Evolutionary conservation across 2,113 vertebrate species (phyloP), one percentile per base, ranked within the genome.

Genomic region (Catharus fuscescens): DNA sequence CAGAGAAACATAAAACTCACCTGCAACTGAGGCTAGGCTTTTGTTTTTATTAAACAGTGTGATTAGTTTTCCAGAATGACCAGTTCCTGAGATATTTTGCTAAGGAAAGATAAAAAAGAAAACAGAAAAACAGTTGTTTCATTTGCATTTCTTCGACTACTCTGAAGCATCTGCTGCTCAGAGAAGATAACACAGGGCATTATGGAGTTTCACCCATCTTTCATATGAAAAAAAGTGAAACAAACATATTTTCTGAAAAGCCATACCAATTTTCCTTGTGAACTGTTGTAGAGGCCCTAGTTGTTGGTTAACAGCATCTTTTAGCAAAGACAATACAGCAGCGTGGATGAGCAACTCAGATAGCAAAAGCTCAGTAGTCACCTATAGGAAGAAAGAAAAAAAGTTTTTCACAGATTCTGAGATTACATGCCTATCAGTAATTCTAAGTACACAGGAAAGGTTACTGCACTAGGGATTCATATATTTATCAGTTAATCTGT

Each of bases 401-500:
- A 70, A 14, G 8, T 17, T 45, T 90, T 88, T 92, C 2, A 4
- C 70, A 80, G 80, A 93, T 89, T 77, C 71, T 86, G 91, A 88
- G 72, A 80, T 90, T 92, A 82, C 44, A 57, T n/a, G 67, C 45
- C 32, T 83, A 84, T 81, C 60, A 86, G 88, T 64, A 91, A 86
- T 93, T 93, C 80, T 85, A 80, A 89, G 59, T 64, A 80, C 70
- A 80, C 11, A 4, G 50, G 76, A 94, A 96, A 95, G 85, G 82
- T 88, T 96, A 93, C 56, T 93, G 80, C 85, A 78, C 67, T 29
- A 74, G 67, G 34, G 79, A 95, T 94, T 92, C 69, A 86, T 88
- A 76, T 45, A 95, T 90, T 95, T 93, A 96, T 94, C 92, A 89
- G 88, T 87, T 95, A 96, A 96, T 97, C 97, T 94, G 90, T 85